phyloP scores from a whole-genome alignment of 2,888 invertebrate genomes.

The Helicoverpa assulta region DNA sequence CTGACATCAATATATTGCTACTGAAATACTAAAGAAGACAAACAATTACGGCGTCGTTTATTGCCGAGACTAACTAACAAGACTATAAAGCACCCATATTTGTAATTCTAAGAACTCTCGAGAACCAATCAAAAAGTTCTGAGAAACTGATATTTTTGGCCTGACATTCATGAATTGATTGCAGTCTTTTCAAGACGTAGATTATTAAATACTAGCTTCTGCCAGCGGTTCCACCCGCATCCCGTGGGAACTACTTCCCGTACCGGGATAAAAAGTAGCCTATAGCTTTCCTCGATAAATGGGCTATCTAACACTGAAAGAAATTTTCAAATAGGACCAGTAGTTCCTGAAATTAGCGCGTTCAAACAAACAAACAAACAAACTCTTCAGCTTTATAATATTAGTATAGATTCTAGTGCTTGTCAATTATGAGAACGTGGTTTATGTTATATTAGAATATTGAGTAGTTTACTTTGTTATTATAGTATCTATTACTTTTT shows the following conservation, averaged over 20 bases:
- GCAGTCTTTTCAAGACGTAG: constrained; percentile 6
- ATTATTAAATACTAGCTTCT: constrained; percentile 5
- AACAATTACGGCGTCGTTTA: neutral
- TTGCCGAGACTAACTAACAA: constrained; percentile 2
- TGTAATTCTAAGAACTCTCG: constrained; percentile 24
- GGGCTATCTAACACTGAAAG: too few relatives aligned
- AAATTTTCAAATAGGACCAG: too few relatives aligned
- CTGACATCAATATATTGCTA: too few relatives aligned
- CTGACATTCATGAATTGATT: constrained; percentile 23
- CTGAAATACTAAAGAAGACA: neutral
- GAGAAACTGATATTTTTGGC: constrained; percentile 33
- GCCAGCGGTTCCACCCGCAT: too few relatives aligned
- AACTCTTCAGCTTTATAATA: too few relatives aligned
- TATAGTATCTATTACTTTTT: neutral
- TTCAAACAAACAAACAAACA: too few relatives aligned
- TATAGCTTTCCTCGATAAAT: too few relatives aligned
- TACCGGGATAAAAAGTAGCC: too few relatives aligned
- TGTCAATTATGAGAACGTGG: neutral
- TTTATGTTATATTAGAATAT: neutral
- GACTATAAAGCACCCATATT: constrained; percentile 3
- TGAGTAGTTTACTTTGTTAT: neutral
- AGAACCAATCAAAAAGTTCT: constrained; percentile 36
- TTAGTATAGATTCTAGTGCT: neutral
- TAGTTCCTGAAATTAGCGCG: too few relatives aligned
- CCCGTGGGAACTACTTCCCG: too few relatives aligned